Conservation (phyloP, 1,140 invertebrate species). For the Drosophila prosaltans region DNA sequence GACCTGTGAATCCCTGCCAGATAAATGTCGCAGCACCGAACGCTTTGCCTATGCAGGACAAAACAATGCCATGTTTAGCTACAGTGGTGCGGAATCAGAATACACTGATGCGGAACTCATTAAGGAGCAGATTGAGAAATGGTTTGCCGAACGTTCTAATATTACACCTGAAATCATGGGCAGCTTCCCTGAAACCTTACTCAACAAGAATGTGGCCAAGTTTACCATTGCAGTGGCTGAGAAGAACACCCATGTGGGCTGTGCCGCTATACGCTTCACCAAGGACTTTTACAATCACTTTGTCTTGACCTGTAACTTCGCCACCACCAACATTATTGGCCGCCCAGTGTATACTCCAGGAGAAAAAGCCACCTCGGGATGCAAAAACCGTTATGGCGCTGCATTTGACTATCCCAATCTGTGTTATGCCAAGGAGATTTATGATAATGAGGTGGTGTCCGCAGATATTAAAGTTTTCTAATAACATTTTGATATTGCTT, state of each 20-base stretch:
- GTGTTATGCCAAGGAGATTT: slow-evolving; percentile 70
- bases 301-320: slow-evolving; percentile 59
- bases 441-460: slow-evolving; percentile 60
- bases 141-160: slow-evolving; percentile 57
- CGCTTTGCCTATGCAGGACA: slow-evolving; percentile 71
- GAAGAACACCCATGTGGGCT: slow-evolving; percentile 61
- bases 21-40: slow-evolving; percentile 73
- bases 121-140: slow-evolving; percentile 69
- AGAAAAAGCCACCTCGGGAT: slow-evolving; percentile 51
- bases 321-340: slow-evolving; percentile 56
- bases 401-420: slow-evolving; percentile 55
- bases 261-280: slow-evolving; percentile 57
- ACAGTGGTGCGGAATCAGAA: slow-evolving; percentile 52
- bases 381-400: slow-evolving; percentile 56
- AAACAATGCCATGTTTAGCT: slow-evolving; percentile 68
- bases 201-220: slow-evolving; percentile 58
- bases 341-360: slow-evolving; percentile 60
- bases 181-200: slow-evolving; percentile 59
- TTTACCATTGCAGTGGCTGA: slow-evolving; percentile 62
- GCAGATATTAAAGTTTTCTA: slow-evolving; percentile 23
- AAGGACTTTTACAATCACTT: slow-evolving; percentile 62
- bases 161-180: slow-evolving; percentile 53
- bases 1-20: slow-evolving; percentile 61
- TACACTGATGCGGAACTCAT: slow-evolving; percentile 62
- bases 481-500: not conserved